A percentile compares a stretch with the other conserved stretches of the same genome.
Conservation (phyloP, 2,797 vertebrate species). For the Pristis pectinata region DNA sequence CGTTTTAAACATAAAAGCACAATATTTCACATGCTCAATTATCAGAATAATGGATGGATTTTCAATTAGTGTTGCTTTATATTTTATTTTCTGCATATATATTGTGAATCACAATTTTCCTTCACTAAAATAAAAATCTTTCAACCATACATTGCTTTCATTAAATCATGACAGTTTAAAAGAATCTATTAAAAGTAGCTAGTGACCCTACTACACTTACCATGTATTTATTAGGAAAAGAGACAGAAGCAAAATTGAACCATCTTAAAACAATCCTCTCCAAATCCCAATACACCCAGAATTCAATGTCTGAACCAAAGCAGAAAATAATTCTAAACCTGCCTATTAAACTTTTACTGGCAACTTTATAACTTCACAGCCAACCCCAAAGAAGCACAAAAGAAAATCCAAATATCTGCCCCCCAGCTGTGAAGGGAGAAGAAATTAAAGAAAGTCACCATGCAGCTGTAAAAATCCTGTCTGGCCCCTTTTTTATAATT, state of each 20-base stretch:
- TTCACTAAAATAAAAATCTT: neutral
- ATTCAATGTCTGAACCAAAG: neutral
- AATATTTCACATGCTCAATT: neutral
- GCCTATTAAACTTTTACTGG: constrained; percentile 23
- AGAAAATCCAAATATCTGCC: constrained; percentile 44
- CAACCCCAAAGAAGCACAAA: constrained; percentile 18
- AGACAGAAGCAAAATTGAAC: neutral
- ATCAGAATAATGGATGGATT: neutral
- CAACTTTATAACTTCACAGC: neutral
- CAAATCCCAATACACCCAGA: neutral
- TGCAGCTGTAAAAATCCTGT: constrained; percentile 54
- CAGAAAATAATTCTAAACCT: constrained; percentile 14
- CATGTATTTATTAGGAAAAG: neutral
- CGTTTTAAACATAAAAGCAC: neutral
- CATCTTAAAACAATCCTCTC: neutral
- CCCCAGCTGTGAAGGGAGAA: constrained; percentile 50
- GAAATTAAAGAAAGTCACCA: constrained; percentile 42
- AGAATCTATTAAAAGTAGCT: neutral
- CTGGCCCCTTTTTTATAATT: constrained; percentile 59
- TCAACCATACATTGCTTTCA: neutral
- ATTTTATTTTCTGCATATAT: neutral
- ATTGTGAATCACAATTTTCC: neutral
- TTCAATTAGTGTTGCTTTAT: neutral
- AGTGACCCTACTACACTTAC: neutral
- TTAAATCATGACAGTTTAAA: neutral